Base-by-base conservation (phyloP, 2,888 invertebrate genomes). In the Nephrotoma appendiculata region DNA sequence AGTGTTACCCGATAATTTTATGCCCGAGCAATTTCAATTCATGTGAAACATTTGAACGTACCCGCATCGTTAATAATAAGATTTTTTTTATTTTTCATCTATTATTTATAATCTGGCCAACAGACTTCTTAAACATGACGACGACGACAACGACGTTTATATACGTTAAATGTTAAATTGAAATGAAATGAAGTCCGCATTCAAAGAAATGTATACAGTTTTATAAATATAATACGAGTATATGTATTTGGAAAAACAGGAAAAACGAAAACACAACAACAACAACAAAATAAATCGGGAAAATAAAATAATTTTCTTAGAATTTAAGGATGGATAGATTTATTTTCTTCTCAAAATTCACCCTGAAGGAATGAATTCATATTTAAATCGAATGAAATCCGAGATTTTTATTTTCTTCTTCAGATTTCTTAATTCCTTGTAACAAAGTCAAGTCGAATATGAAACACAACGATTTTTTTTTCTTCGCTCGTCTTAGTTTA, bases 1-100 rank as follows among this genome's bases (percentile, higher is more conserved):
- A 57, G 86, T 52, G 15, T 57, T 86, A 41, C 52, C 52, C 15
- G 86, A 86, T 7, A 86, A 86, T 6, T 52, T 86, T 86, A 44
- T 52, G 41, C 52, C 52, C 5, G 86, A 86, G 42, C 86, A 52
- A 41, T 86, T 86, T 86, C 86, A 86, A 42, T 44, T 86, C 12
- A 86, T 86, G 86, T 86, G 44, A 86, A 86, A 83, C 31, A 71
- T 71, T 11, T 71, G 31, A 71, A 71, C 71, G 7, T 31, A 71
- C 0, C 31, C 31, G 31, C 19, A 31, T 31, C 71, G 31, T 11
- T 71, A 71, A 71, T 31, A 19, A 31, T 71, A 71, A 31, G 31
- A 31, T 6, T 9, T 31, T 31, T 71, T 71, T 48, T 44, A 3
- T 44, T 71, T 71, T 31, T 71, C 2, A 7, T 71, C 31, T 71